Base-by-base conservation (phyloP, 2,888 invertebrate species). In the Pseudanteris insignis region DNA sequence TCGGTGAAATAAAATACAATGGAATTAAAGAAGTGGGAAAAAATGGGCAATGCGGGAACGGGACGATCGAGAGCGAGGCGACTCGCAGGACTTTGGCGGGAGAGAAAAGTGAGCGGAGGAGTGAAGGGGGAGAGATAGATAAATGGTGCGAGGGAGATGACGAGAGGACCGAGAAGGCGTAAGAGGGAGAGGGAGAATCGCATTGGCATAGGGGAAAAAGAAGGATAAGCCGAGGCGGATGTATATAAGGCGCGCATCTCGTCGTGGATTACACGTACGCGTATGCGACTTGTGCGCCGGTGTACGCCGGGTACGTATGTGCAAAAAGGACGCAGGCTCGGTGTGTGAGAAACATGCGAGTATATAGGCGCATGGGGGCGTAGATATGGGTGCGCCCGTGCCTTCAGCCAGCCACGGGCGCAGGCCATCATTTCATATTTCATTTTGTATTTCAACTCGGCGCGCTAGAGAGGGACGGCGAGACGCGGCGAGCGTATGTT, bases 401-500 rank as follows among this genome's bases (percentile, higher is more conserved):
- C 73, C 78, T 77, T 75, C 70, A 72, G 67, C 74, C 72, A 72
- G 75, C 75, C 74, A 75, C 74, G 71, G 76, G 75, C 76, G 74
- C 74, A 77, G 74, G 74, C 77, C 78, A 79, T 79, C 78, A 79
- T 79, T 79, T 79, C 76, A 79, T 79, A 78, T 79, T 79, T 79
- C 75, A 78, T 79, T 79, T 79, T 79, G 73, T 75, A 68, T 75
- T 75, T 76, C 72, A 75, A 70, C 74, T 75, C 69, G n/a, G n/a
- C n/a, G n/a, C n/a, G n/a, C n/a, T n/a, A n/a, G 64, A 18, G 7
- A 26, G 21, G 12, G 11, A 10, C 6, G 29, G 14, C 13, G 21
- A 65, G 66, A 67, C n/a, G n/a, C n/a, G n/a, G 74, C 66, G 65
- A 66, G 63, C 66, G 28, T n/a, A n/a, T n/a, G n/a, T n/a, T n/a